Percentiles rank a stretch among this genome's conserved stretches.
These are phyloP conservation scores for Bellardia pandia DNA, from an alignment of 2,888 invertebrate species.

Conservation along the genomic window DNA sequence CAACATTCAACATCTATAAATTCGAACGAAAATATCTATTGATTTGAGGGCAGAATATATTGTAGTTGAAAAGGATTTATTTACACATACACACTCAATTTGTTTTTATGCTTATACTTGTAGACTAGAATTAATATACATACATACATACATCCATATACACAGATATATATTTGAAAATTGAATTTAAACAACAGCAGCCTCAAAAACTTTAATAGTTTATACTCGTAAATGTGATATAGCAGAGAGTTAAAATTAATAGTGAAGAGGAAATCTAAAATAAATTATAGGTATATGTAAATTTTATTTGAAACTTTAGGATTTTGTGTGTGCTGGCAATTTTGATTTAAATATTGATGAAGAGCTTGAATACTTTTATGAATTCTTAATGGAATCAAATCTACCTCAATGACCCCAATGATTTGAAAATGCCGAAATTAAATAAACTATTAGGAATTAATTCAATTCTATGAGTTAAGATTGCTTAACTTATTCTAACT, in stretches of 20 bases:
- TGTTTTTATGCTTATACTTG: not conserved
- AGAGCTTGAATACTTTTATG: not conserved
- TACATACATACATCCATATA: not conserved
- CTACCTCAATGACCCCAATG: not conserved
- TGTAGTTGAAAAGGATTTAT: slow-evolving; percentile 35
- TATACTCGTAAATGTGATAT: slow-evolving; percentile 16
- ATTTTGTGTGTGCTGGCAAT: slow-evolving; percentile 23
- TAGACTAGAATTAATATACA: not conserved
- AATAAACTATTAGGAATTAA: too few relatives aligned
- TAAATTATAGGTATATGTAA: slow-evolving; percentile 50
- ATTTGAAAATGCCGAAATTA: too few relatives aligned
- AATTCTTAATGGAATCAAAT: slow-evolving; percentile 12
- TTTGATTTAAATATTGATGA: slow-evolving; percentile 43
- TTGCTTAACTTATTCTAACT: too few relatives aligned
- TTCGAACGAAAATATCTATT: slow-evolving; percentile 28
- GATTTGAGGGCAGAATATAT: slow-evolving; percentile 38
- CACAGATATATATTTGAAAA: slow-evolving; percentile 45
- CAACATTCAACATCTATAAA: slow-evolving; percentile 23
- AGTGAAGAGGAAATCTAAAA: slow-evolving; percentile 56
- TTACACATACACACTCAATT: slow-evolving; percentile 30
- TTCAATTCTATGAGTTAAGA: too few relatives aligned
- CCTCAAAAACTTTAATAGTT: not conserved
- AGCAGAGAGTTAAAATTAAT: too few relatives aligned
- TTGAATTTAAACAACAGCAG: slow-evolving; percentile 40
- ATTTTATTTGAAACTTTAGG: slow-evolving; percentile 48